Evolutionary conservation across 2,113 vertebrate species (phyloP).

Genomic region (Clarias magur): DNA sequence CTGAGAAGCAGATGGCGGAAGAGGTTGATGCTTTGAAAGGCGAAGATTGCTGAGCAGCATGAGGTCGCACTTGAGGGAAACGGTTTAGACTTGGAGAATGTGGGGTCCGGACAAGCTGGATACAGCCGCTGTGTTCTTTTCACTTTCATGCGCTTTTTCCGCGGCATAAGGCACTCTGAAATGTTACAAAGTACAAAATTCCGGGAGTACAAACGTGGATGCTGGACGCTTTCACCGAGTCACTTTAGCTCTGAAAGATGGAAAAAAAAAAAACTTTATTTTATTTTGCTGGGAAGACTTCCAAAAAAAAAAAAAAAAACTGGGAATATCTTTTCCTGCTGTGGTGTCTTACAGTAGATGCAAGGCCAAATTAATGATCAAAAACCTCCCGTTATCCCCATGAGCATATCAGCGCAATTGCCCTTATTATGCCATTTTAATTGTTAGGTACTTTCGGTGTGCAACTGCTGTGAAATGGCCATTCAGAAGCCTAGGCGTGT

Average conservation of each 20-base stretch:
- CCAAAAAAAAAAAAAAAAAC: background rate
- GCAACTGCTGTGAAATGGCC: background rate
- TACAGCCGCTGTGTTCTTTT: slow-evolving; percentile 1
- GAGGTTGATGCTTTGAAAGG: slow-evolving; percentile 48
- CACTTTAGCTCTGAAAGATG: background rate
- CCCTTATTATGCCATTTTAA: slow-evolving; percentile 9
- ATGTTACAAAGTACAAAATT: background rate
- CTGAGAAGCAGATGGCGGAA: slow-evolving; percentile 48
- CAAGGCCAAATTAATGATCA: background rate
- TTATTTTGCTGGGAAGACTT: background rate
- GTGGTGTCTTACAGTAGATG: background rate
- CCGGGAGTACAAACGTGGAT: background rate
- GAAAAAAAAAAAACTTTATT: background rate
- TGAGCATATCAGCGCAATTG: background rate
- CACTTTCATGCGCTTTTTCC: slow-evolving; percentile 35
- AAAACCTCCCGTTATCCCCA: background rate
- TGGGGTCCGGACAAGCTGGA: slow-evolving; percentile 3
- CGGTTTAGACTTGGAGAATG: slow-evolving; percentile 32
- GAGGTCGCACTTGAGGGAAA: slow-evolving; percentile 39
- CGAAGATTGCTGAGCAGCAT: slow-evolving; percentile 39
- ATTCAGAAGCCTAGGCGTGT: background rate
- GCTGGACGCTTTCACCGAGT: background rate
- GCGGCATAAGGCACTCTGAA: slow-evolving; percentile 5
- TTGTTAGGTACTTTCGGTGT: background rate
- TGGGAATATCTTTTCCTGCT: background rate